Conservation (phyloP, 2,888 invertebrate genomes). For the Thera obeliscata region DNA sequence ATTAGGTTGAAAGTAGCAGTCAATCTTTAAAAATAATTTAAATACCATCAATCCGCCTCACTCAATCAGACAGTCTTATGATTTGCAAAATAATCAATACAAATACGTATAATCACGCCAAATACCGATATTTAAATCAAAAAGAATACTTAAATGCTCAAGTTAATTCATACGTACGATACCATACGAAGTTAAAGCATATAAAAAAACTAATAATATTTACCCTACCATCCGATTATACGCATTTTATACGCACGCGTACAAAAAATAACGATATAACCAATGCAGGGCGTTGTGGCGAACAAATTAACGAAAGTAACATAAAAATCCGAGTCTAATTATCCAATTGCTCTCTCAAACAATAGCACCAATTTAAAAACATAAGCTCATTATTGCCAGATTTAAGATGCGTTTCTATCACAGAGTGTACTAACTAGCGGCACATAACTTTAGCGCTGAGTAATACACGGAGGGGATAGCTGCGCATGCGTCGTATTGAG, state of each 20-base stretch:
- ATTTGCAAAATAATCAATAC: slow-evolving; percentile 50
- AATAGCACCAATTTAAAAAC: slow-evolving; percentile 51
- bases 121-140: slow-evolving; percentile 44
- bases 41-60: slow-evolving; percentile 60
- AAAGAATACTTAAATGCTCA: slow-evolving; percentile 70
- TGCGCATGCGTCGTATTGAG: no score
- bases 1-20: slow-evolving; percentile 66
- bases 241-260: slow-evolving; percentile 69
- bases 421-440: slow-evolving; percentile 44
- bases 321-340: slow-evolving; percentile 20
- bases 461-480: no score
- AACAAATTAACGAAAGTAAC: slow-evolving; percentile 5
- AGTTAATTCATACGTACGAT: slow-evolving; percentile 63
- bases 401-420: slow-evolving; percentile 47
- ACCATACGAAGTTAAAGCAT: slow-evolving; percentile 71
- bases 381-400: slow-evolving; percentile 3
- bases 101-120: slow-evolving; percentile 34
- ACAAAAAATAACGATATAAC: slow-evolving; percentile 68
- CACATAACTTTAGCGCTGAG: no score
- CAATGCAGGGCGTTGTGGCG: slow-evolving; percentile 65
- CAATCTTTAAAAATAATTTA: slow-evolving; percentile 64
- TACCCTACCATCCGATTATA: slow-evolving; percentile 80
- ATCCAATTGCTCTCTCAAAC: slow-evolving; percentile 37
- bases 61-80: slow-evolving; percentile 77
- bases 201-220: slow-evolving; percentile 58